These are phyloP conservation scores for Halcyon chelicuti DNA, from an alignment of 2,797 vertebrate species.

Conservation along the genomic window DNA sequence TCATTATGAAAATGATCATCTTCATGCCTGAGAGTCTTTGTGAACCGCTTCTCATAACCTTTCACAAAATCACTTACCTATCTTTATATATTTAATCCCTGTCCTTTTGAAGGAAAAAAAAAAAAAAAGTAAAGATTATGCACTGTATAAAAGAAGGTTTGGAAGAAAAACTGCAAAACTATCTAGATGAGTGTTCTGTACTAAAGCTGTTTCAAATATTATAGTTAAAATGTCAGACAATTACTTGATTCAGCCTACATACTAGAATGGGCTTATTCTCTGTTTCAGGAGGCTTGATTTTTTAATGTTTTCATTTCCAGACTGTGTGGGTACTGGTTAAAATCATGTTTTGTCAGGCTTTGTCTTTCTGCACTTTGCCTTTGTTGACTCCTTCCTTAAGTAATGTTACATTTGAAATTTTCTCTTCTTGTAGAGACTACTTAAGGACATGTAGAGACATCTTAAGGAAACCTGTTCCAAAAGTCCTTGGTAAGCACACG, in stretches of 20 bases:
- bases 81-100: not conserved
- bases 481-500: not conserved
- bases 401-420: not conserved
- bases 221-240: not conserved
- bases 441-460: not conserved
- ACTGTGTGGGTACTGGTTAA: not conserved
- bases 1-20: not conserved
- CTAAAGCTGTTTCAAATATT: not conserved
- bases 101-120: not conserved
- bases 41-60: not conserved
- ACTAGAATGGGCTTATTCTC: no score
- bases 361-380: not conserved
- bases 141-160: not conserved
- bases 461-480: not conserved
- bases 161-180: rapidly evolving
- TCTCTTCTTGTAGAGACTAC: not conserved
- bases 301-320: not conserved
- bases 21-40: not conserved
- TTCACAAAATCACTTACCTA: not conserved
- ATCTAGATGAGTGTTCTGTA: not conserved
- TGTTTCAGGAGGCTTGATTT: not conserved
- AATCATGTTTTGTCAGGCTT: not conserved
- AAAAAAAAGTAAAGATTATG: not conserved
- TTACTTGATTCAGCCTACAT: not conserved
- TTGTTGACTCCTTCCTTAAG: not conserved